Evolutionary conservation across 1,140 invertebrate species (phyloP).

Genomic region (Pseudoatta argentina): DNA sequence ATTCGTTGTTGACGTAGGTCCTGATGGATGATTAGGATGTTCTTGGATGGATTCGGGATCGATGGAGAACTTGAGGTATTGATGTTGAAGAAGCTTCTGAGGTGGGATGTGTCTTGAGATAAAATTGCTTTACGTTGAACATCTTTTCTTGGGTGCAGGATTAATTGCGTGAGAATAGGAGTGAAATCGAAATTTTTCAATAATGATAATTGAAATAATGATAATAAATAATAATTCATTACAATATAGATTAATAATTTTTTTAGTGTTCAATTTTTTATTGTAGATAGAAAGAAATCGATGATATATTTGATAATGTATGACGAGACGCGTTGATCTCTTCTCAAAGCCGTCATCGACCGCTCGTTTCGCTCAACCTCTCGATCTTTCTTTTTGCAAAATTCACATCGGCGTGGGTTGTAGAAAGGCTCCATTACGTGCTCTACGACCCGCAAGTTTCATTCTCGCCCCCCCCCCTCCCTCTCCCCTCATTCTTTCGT

Average conservation of each 20-base stretch:
- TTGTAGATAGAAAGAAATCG: not conserved
- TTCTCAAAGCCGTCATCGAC: conserved; percentile 26
- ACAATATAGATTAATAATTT: not conserved
- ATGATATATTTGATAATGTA: not conserved
- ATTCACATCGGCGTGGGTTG: conserved; percentile 2
- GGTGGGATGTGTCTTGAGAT: not conserved
- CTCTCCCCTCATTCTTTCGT: not conserved
- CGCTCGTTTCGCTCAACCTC: conserved; percentile 5
- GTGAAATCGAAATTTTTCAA: not conserved
- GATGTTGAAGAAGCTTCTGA: not conserved
- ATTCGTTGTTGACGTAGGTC: not conserved
- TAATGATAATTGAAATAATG: not conserved
- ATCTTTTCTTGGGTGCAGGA: not conserved
- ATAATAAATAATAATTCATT: too few species aligned
- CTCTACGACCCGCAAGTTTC: conserved; percentile 61
- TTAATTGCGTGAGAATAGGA: not conserved
- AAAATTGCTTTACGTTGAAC: not conserved
- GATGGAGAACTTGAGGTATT: conserved; percentile 6
- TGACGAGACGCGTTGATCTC: conserved; percentile 13
- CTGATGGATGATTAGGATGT: not conserved
- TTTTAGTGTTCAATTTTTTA: not conserved
- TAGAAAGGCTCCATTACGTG: conserved; percentile 62
- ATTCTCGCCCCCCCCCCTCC: conserved; percentile 59
- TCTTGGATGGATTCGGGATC: not conserved
- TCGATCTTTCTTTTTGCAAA: conserved; percentile 20